Evolutionary conservation across 1,140 invertebrate genomes (phyloP), one percentile per base, ranked within the genome.

Genomic region (Rhizoglyphus robini): DNA sequence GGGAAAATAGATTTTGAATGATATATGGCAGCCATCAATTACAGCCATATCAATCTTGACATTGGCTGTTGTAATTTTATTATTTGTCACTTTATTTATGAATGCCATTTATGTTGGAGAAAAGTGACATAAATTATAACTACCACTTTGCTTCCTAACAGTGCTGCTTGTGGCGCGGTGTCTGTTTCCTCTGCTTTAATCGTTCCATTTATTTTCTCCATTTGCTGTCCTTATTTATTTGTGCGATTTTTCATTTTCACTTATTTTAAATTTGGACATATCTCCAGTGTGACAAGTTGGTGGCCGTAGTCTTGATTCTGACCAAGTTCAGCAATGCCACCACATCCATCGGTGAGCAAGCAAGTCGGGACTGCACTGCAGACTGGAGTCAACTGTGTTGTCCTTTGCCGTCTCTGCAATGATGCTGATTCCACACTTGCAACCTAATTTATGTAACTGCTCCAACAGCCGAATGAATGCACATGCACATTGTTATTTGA

Each of bases 361-460:
- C n/a, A n/a, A n/a, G n/a, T n/a, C n/a, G n/a, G n/a, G n/a, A n/a
- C n/a, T n/a, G n/a, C n/a, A n/a, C n/a, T n/a, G n/a, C n/a, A n/a
- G n/a, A n/a, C n/a, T n/a, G n/a, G n/a, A n/a, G n/a, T n/a, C n/a
- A n/a, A n/a, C n/a, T n/a, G n/a, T n/a, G n/a, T n/a, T n/a, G n/a
- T n/a, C n/a, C n/a, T n/a, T n/a, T n/a, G n/a, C n/a, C n/a, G n/a
- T n/a, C n/a, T n/a, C n/a, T n/a, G n/a, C n/a, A n/a, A n/a, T n/a
- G n/a, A 8, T 54, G 51, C 51, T 54, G 51, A 54, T 8, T 54
- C 51, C 15, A 25, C 51, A 54, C 8, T 11, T 11, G 8, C 18
- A 54, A 54, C 51, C 8, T 54, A 54, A 54, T 54, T 54, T 54
- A 54, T 54, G 51, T 54, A 54, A 32, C 51, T 27, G 31, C 23